Percentiles rank a stretch among this genome's conserved stretches.
phyloP scores from a whole-genome alignment of 2,888 invertebrate species.

The Chorisops tibialis region DNA sequence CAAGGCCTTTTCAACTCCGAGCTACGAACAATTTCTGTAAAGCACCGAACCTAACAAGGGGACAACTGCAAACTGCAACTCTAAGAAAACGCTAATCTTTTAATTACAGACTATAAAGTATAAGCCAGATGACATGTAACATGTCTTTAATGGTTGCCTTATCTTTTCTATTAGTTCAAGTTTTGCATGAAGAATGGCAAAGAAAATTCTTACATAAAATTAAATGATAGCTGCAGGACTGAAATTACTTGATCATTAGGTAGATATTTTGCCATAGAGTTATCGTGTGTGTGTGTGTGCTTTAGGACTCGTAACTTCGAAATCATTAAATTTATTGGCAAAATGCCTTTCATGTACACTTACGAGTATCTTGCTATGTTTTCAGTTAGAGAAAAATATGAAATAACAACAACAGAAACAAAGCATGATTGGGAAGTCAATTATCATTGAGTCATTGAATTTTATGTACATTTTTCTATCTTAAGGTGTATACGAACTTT shows the following conservation, averaged over 20 bases:
- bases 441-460: too few species aligned
- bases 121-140: constrained; percentile 20
- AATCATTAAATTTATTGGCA: too few species aligned
- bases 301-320: too few species aligned
- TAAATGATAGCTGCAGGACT: constrained; percentile 19
- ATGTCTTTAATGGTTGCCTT: constrained; percentile 23
- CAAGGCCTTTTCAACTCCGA: not conserved
- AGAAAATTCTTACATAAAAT: constrained; percentile 22
- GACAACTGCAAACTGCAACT: constrained; percentile 16
- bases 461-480: too few species aligned
- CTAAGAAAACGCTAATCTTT: constrained; percentile 20
- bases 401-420: too few species aligned
- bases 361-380: too few species aligned
- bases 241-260: constrained; percentile 20
- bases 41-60: not conserved
- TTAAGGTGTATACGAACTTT: too few species aligned
- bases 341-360: too few species aligned
- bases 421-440: too few species aligned
- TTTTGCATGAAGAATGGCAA: constrained; percentile 12
- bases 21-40: not conserved
- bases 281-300: too few species aligned
- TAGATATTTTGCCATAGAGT: too few species aligned
- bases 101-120: constrained; percentile 25
- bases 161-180: constrained; percentile 17
- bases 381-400: too few species aligned